phyloP scores from a whole-genome alignment of 2,797 vertebrate genomes.

The Sternotherus odoratus region DNA sequence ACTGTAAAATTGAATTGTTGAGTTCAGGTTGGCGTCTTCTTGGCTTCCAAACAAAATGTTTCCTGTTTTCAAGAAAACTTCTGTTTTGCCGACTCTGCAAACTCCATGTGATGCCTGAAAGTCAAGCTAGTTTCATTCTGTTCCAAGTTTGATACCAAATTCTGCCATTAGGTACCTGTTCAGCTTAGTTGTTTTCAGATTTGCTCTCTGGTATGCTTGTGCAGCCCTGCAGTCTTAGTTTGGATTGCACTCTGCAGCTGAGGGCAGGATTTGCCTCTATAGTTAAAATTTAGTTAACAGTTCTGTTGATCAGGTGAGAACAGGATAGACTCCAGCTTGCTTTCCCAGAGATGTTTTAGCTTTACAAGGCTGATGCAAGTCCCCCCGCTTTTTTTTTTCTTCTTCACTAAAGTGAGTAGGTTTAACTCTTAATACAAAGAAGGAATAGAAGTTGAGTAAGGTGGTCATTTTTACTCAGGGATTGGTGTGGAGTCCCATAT shows the following conservation, averaged over 20 bases:
- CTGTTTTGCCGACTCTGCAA: not conserved
- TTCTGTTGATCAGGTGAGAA: not conserved
- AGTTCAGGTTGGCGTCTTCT: not conserved
- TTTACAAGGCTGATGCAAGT: not conserved
- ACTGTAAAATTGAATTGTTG: not conserved
- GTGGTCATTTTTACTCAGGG: not conserved
- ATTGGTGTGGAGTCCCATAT: not conserved
- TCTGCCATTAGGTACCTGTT: not conserved
- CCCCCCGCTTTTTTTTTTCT: not conserved
- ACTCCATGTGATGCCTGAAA: not conserved
- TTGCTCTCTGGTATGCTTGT: not conserved
- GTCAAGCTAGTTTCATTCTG: not conserved
- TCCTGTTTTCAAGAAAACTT: not conserved
- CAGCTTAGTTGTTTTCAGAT: not conserved
- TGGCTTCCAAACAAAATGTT: not conserved
- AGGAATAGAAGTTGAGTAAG: not conserved
- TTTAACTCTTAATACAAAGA: rapidly evolving
- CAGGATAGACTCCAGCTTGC: not conserved
- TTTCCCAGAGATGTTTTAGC: not conserved
- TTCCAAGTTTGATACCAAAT: not conserved
- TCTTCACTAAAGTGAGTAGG: not conserved
- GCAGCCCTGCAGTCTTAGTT: not conserved
- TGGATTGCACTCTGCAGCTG: not conserved
- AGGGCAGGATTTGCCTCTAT: too few relatives aligned
- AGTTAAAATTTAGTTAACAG: not conserved